Conservation (phyloP, 53 echinoderm and acorn worm species). For the Actinopyga echinites region DNA sequence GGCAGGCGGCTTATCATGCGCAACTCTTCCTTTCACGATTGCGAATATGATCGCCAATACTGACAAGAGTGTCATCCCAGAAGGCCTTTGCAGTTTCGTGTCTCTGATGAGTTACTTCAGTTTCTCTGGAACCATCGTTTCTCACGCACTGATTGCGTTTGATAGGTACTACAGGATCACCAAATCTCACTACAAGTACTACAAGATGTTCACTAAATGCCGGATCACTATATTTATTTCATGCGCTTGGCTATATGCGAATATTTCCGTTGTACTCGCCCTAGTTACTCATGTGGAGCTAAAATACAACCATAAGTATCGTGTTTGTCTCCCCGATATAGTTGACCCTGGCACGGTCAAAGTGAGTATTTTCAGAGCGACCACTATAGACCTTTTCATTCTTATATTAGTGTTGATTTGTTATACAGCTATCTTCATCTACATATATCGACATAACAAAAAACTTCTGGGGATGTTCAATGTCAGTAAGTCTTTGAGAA, state of each 20-base stretch:
- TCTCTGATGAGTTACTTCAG: constrained; percentile 20
- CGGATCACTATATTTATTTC: constrained; percentile 29
- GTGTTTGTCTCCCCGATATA: constrained; percentile 42
- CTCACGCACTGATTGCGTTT: constrained; percentile 53
- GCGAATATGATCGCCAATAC: constrained; percentile 28
- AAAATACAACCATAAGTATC: constrained; percentile 43
- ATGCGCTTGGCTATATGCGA: constrained; percentile 41
- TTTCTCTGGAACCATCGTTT: constrained; percentile 37
- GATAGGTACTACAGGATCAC: constrained; percentile 49
- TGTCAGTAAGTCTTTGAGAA: neutral
- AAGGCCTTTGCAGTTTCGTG: neutral
- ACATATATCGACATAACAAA: constrained; percentile 54
- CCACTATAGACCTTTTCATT: constrained; percentile 21
- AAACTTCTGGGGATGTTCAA: constrained; percentile 43
- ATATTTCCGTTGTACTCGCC: neutral
- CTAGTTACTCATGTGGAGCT: constrained; percentile 9
- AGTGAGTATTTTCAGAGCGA: constrained; percentile 25
- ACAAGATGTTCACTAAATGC: constrained; percentile 41
- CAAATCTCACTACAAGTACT: constrained; percentile 40
- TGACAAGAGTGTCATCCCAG: neutral
- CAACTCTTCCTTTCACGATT: constrained; percentile 48
- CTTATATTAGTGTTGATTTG: neutral
- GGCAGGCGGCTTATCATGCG: constrained; percentile 46
- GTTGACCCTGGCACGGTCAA: neutral
- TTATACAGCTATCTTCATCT: constrained; percentile 44